phyloP scores from a whole-genome alignment of 92 coral and sea anemone genomes.

The Porites rus region DNA sequence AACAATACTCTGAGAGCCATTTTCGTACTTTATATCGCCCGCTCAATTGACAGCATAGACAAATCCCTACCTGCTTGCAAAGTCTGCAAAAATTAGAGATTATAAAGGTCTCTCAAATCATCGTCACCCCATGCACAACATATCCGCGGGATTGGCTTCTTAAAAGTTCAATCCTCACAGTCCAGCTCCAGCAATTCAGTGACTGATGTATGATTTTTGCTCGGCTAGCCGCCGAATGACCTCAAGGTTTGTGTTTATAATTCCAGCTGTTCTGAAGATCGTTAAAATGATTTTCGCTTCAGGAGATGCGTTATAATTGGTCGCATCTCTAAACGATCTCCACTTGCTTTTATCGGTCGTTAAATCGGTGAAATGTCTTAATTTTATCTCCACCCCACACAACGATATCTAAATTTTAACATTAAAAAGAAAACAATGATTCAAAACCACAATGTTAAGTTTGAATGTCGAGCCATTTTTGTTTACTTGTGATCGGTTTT shows the following conservation, averaged over 20 bases:
- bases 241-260: constrained; percentile 3
- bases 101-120: too few relatives aligned
- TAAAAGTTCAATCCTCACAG: neutral
- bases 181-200: neutral
- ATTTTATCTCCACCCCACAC: neutral
- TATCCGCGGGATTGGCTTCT: neutral
- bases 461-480: neutral
- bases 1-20: neutral
- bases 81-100: neutral
- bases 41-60: neutral
- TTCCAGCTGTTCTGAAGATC: constrained; percentile 29
- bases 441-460: constrained; percentile 6
- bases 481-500: neutral
- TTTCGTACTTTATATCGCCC: neutral
- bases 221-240: neutral
- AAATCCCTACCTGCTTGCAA: neutral
- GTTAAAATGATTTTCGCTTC: constrained; percentile 11
- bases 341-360: neutral
- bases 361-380: constrained; percentile 10
- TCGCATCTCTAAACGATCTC: constrained; percentile 8
- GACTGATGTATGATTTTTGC: neutral
- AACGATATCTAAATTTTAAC: neutral
- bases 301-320: constrained; percentile 17
- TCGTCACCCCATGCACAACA: too few relatives aligned
- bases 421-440: neutral